Percentiles rank a stretch among this genome's conserved stretches.
phyloP scores from a whole-genome alignment of 2,113 vertebrate genomes.

The Dascyllus trimaculatus region DNA sequence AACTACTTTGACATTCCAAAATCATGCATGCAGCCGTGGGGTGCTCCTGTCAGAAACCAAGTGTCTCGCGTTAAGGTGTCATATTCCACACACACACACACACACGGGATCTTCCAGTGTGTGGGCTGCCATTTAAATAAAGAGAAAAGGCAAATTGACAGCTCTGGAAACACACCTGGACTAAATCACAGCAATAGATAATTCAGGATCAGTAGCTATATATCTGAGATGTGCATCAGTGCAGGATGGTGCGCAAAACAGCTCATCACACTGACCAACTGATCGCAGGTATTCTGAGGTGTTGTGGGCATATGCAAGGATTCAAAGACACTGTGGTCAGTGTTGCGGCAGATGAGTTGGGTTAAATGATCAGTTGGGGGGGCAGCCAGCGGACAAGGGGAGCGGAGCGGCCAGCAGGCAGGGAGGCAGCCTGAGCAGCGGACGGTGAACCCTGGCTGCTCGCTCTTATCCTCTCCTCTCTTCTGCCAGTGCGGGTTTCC shows the following conservation, averaged over 20 bases:
- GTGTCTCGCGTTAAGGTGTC: no score
- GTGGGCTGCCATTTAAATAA: neutral
- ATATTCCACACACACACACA: no score
- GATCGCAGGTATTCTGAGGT: neutral
- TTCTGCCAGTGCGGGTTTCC: constrained; percentile 49
- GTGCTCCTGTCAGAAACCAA: neutral
- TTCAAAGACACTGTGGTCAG: no score
- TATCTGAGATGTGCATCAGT: neutral
- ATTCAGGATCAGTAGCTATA: neutral
- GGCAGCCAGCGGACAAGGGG: constrained; percentile 21
- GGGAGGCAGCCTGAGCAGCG: constrained; percentile 6
- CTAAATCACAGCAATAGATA: neutral
- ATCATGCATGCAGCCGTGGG: neutral
- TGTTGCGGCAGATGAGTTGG: neutral
- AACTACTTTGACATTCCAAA: neutral
- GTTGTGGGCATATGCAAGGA: neutral
- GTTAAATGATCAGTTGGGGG: neutral
- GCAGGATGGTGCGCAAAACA: neutral
- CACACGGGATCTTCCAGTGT: neutral
- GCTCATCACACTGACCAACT: constrained; percentile 1
- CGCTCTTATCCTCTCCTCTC: constrained; percentile 61
- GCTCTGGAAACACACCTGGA: constrained; percentile 12
- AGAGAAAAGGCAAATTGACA: constrained; percentile 24
- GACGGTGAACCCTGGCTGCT: constrained; percentile 21
- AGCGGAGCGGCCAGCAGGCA: constrained; percentile 29